phyloP scores from a whole-genome alignment of 2,797 vertebrate species.

The Orestias chungarensis region DNA sequence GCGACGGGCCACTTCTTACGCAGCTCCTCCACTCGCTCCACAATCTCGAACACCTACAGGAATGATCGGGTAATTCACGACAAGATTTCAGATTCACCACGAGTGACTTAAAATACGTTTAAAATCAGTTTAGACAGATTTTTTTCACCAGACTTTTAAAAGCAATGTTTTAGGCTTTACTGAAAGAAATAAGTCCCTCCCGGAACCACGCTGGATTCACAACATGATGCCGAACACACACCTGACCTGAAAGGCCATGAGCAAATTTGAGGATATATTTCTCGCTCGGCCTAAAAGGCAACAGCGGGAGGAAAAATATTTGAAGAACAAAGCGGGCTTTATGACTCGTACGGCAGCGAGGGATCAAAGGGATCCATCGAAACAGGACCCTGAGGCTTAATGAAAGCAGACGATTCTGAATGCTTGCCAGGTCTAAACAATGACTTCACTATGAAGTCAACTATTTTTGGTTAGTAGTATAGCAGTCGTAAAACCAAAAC shows the following conservation, averaged over 20 bases:
- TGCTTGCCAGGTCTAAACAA: neutral
- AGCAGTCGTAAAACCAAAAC: neutral
- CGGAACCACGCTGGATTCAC: conserved; percentile 1
- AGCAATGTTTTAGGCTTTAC: neutral
- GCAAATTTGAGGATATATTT: conserved; percentile 9
- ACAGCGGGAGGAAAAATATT: conserved; percentile 2
- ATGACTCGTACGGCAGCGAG: neutral
- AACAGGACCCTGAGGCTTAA: neutral
- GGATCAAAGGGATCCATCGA: conserved; percentile 7
- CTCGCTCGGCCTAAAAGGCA: conserved; percentile 9
- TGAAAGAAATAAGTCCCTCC: neutral
- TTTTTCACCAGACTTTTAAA: too few species aligned
- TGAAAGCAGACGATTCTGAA: neutral
- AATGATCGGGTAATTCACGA: neutral
- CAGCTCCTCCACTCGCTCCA: conserved; percentile 96
- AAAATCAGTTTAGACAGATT: too few species aligned
- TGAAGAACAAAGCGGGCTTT: conserved; percentile 26
- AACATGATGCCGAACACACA: neutral
- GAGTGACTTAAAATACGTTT: neutral
- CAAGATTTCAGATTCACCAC: neutral
- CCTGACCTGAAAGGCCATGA: conserved; percentile 1
- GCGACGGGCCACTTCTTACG: conserved; percentile 97
- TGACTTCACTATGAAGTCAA: neutral
- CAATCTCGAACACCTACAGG: conserved; percentile 96
- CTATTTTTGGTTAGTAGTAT: neutral